These are phyloP conservation scores for Rotaria socialis DNA, from an alignment of 2,888 invertebrate species.

Conservation along the genomic window DNA sequence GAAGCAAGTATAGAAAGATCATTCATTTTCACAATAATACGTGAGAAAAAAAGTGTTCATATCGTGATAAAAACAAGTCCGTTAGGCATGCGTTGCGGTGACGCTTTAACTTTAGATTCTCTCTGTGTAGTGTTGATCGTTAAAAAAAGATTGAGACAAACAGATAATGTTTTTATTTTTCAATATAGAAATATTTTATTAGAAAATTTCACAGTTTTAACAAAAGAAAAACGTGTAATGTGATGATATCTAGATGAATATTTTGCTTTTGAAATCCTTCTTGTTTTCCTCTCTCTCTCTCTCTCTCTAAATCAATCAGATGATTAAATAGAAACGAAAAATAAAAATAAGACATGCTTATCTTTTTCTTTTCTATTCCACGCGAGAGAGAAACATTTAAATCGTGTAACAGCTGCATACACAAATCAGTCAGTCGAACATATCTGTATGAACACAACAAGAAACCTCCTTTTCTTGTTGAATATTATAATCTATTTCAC, in stretches of 20 bases:
- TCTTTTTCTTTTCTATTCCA: not conserved
- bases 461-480: not conserved
- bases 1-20: not conserved
- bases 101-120: not conserved
- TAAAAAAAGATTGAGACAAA: not conserved
- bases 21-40: not conserved
- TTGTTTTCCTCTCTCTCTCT: too few relatives aligned
- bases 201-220: too few relatives aligned
- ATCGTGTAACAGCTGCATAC: not conserved
- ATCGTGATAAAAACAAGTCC: not conserved
- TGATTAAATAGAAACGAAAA: not conserved
- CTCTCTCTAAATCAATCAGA: not conserved
- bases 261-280: too few relatives aligned
- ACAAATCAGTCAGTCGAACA: conserved; percentile 1
- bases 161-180: not conserved
- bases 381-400: not conserved
- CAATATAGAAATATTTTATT: too few relatives aligned
- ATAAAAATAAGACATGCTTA: not conserved
- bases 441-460: not conserved
- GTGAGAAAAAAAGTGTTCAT: not conserved
- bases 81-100: not conserved
- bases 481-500: not conserved
- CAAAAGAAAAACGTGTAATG: too few relatives aligned
- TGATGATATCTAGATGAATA: too few relatives aligned
- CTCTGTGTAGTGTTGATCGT: not conserved